phyloP scores from a whole-genome alignment of 2,888 invertebrate species.

The Drosophila mayaguana region DNA sequence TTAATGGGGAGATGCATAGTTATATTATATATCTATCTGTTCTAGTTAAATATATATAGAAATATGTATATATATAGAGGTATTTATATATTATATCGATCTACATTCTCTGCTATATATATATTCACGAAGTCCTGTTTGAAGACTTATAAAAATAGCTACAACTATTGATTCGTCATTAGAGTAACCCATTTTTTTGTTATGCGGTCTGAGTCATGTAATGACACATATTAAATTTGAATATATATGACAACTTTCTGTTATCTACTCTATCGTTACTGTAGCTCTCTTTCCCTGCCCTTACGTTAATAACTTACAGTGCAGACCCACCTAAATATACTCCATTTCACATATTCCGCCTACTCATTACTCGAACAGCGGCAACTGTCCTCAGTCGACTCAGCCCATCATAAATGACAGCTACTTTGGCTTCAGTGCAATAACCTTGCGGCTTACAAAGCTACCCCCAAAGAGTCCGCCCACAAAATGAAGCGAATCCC shows the following conservation, averaged over 20 bases:
- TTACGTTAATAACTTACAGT: background rate
- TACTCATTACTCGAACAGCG: slow-evolving; percentile 15
- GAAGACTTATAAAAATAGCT: too few species aligned
- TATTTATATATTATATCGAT: too few species aligned
- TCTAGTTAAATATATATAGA: too few species aligned
- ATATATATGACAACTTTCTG: background rate
- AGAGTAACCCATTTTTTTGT: background rate
- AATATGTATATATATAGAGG: too few species aligned
- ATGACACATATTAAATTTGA: background rate
- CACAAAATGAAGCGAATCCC: slow-evolving; percentile 19
- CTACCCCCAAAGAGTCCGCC: background rate
- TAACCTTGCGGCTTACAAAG: slow-evolving; percentile 37
- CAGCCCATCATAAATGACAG: slow-evolving; percentile 13
- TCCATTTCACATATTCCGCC: background rate
- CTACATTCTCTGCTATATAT: too few species aligned
- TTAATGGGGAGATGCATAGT: too few species aligned
- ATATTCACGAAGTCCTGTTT: too few species aligned
- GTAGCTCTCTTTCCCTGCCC: background rate
- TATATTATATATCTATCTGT: too few species aligned
- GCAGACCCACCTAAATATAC: background rate
- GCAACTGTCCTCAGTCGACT: background rate
- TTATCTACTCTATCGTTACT: background rate
- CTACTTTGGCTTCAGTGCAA: slow-evolving; percentile 53
- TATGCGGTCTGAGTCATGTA: background rate
- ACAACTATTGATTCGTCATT: background rate